These are phyloP conservation scores for Archips xylosteana DNA, from an alignment of 2,888 invertebrate species.

Conservation along the genomic window DNA sequence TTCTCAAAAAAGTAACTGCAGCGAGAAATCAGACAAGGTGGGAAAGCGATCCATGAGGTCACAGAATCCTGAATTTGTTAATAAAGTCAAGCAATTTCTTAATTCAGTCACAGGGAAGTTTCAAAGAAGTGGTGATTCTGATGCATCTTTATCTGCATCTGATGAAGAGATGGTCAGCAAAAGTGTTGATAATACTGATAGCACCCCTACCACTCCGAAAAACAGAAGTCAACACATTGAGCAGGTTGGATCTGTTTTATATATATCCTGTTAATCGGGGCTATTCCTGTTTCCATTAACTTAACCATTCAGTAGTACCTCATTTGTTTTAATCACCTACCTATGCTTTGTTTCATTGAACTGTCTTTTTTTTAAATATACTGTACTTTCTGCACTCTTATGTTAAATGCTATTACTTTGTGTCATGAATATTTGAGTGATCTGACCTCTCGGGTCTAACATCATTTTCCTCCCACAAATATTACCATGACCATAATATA, in stretches of 20 bases:
- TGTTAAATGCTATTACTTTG: too few relatives aligned
- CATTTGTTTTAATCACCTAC: too few relatives aligned
- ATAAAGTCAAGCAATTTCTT: slow-evolving; percentile 86
- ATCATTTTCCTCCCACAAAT: too few relatives aligned
- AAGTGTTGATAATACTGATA: slow-evolving; percentile 53
- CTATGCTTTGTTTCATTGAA: too few relatives aligned
- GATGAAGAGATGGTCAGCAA: slow-evolving; percentile 58
- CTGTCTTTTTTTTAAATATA: too few relatives aligned
- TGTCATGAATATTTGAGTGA: too few relatives aligned
- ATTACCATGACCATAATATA: too few relatives aligned
- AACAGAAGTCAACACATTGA: slow-evolving; percentile 12
- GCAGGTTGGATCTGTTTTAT: slow-evolving; percentile 21
- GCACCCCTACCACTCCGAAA: slow-evolving; percentile 46
- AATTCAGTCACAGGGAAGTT: slow-evolving; percentile 80
- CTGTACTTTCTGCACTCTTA: too few relatives aligned
- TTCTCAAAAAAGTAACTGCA: slow-evolving; percentile 70
- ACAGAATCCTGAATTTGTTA: slow-evolving; percentile 87
- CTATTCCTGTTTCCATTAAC: background rate
- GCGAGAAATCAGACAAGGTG: slow-evolving; percentile 71
- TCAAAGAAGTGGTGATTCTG: slow-evolving; percentile 62
- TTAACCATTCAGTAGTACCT: too few relatives aligned
- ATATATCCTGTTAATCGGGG: background rate
- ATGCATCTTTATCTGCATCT: slow-evolving; percentile 54
- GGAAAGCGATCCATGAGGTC: slow-evolving; percentile 85
- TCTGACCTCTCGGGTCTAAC: too few relatives aligned